Percentiles rank a stretch among this genome's conserved stretches.
These are phyloP conservation scores for Oligia fasciuncula DNA, from an alignment of 2,888 invertebrate species.

Conservation along the genomic window DNA sequence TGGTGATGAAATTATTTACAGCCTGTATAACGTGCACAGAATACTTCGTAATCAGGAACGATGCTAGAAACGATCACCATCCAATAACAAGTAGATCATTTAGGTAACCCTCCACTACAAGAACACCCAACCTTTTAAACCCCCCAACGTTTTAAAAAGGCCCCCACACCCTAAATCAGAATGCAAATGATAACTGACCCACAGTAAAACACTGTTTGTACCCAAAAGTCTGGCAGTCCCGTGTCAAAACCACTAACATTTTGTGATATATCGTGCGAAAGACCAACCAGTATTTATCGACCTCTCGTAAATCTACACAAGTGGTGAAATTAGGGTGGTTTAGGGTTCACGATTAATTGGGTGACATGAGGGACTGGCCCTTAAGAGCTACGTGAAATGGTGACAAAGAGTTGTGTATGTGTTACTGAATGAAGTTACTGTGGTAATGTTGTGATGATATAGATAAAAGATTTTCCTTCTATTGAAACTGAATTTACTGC, in stretches of 20 bases:
- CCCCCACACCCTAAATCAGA: constrained; percentile 56
- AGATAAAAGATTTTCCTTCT: background rate
- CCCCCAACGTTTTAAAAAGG: constrained; percentile 33
- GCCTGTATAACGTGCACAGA: no score
- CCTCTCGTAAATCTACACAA: constrained; percentile 45
- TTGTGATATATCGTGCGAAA: constrained; percentile 75
- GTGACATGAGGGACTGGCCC: constrained; percentile 34
- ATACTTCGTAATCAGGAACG: background rate
- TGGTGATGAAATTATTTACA: no score
- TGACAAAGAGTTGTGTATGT: constrained; percentile 46
- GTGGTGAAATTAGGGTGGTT: constrained; percentile 46
- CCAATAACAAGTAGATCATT: background rate
- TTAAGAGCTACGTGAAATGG: constrained; percentile 39
- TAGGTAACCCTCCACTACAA: no score
- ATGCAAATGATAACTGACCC: constrained; percentile 64
- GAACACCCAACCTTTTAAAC: constrained; percentile 8
- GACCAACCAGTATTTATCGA: constrained; percentile 59
- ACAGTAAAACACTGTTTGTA: constrained; percentile 61
- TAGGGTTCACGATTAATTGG: constrained; percentile 51
- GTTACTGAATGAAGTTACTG: constrained; percentile 8
- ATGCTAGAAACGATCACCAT: background rate
- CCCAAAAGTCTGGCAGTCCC: constrained; percentile 70
- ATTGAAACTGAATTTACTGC: background rate
- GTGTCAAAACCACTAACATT: constrained; percentile 79
- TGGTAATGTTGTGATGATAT: background rate